Evolutionary conservation across 2,888 invertebrate genomes (phyloP), one percentile per base, ranked within the genome.

Genomic region (Diaperis boleti): DNA sequence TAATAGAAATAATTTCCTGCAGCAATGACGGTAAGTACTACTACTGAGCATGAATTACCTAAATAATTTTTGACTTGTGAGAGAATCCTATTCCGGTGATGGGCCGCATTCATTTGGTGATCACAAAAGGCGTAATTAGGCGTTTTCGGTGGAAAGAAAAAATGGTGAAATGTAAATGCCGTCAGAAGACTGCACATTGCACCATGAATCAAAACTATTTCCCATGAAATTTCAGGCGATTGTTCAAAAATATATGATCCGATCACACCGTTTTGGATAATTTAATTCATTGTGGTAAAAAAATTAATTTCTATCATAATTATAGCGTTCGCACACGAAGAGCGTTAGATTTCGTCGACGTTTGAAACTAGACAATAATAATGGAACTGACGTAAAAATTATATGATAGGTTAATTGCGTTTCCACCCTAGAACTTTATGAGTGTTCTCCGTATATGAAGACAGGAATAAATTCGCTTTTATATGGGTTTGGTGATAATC

Each of bases 401-500:
- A 26, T 2, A 10, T 13, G 10, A 14, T 50, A 18, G 15, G 17
- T 39, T 20, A 26, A 20, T 57, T 57, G 44, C 15, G n/a, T 17
- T 13, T 20, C 26, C 54, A 26, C 14, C 35, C 29, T 26, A 11
- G n/a, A 14, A 18, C 11, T 7, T 18, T 31, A 14, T 13, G 10
- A 29, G 6, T 1, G 20, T 14, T 11, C 11, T 29, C 33, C 56
- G 15, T 13, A 41, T n/a, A 6, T 26, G 26, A n/a, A 6, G 3
- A 20, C 20, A 20, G 15, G 10, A 31, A 20, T 42, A 44, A 44
- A 10, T 22, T 42, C 11, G 42, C 17, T 44, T 55, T 61, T 61
- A 62, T 50, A 41, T 50, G 20, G 50, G 57, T 64, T 56, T 44
- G 41, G 31, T 44, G 64, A 63, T 63, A 63, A 59, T 45, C 55